phyloP scores from a whole-genome alignment of 2,888 invertebrate genomes.

The Pristionchus japonicus region DNA sequence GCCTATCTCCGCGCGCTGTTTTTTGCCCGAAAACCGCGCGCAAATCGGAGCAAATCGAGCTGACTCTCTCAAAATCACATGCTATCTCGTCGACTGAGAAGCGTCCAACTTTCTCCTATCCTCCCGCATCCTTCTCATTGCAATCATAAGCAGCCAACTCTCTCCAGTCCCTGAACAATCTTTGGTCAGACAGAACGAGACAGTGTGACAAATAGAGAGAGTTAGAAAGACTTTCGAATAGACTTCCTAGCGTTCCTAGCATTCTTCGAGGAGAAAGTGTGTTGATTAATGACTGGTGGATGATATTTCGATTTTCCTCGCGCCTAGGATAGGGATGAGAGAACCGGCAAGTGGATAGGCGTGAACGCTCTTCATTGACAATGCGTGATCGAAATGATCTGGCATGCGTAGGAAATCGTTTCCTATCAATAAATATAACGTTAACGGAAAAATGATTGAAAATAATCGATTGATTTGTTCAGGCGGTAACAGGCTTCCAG shows the following conservation, averaged over 20 bases:
- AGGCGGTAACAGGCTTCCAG: no score
- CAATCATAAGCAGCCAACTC: slow-evolving; percentile 10
- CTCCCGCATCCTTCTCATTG: background rate
- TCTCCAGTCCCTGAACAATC: no score
- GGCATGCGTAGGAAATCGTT: no score
- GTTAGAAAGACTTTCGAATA: no score
- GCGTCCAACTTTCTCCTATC: background rate
- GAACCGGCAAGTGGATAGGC: background rate
- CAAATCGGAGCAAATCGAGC: background rate
- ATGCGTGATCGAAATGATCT: no score
- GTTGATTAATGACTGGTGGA: background rate
- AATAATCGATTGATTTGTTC: no score
- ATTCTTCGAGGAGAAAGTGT: background rate
- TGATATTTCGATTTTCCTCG: background rate
- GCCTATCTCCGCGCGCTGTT: background rate
- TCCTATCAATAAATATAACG: no score
- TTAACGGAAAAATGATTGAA: no score
- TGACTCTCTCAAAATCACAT: background rate
- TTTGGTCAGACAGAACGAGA: no score
- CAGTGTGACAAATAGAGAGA: no score
- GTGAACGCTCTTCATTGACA: background rate
- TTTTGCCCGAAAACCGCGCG: background rate
- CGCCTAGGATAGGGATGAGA: background rate
- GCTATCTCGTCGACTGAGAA: background rate
- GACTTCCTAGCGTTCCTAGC: background rate